Conservation (phyloP, 2,888 invertebrate species). For the Candidula unifasciata region DNA sequence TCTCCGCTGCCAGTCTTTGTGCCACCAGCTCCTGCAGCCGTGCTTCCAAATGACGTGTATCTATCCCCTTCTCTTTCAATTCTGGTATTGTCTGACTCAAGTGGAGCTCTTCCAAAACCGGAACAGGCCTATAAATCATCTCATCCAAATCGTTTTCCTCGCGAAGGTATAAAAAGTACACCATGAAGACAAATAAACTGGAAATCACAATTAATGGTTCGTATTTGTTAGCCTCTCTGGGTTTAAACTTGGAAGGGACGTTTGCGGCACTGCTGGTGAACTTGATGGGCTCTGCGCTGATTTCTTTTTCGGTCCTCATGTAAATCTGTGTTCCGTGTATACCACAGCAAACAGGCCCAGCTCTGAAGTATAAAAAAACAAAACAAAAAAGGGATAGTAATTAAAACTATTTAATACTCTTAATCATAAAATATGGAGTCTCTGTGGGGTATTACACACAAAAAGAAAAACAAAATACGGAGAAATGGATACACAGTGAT, state of each 20-base stretch:
- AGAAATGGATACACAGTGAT: too few relatives aligned
- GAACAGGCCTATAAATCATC: slow-evolving; percentile 85
- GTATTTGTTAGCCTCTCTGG: slow-evolving; percentile 75
- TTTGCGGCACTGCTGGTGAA: slow-evolving; percentile 49
- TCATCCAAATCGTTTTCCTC: slow-evolving; percentile 91
- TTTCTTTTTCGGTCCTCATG: slow-evolving; percentile 19
- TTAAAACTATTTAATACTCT: background rate
- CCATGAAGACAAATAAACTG: slow-evolving; percentile 84
- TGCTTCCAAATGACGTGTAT: slow-evolving; percentile 56
- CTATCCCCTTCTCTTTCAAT: slow-evolving; percentile 55
- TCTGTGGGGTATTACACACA: too few relatives aligned
- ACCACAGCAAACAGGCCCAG: background rate
- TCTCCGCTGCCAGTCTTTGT: slow-evolving; percentile 35
- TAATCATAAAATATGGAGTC: background rate
- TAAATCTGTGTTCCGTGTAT: background rate
- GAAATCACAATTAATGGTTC: slow-evolving; percentile 84
- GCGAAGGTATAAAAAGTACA: slow-evolving; percentile 88
- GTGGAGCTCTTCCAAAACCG: slow-evolving; percentile 85
- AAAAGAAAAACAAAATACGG: too few relatives aligned
- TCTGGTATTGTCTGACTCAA: slow-evolving; percentile 74
- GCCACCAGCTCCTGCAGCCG: slow-evolving; percentile 55
- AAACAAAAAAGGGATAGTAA: background rate
- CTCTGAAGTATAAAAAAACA: too few relatives aligned
- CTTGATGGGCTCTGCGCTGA: slow-evolving; percentile 42
- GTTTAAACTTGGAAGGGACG: background rate